Base-by-base conservation (phyloP, 2,113 vertebrate genomes). In the Bagarius yarrelli region DNA sequence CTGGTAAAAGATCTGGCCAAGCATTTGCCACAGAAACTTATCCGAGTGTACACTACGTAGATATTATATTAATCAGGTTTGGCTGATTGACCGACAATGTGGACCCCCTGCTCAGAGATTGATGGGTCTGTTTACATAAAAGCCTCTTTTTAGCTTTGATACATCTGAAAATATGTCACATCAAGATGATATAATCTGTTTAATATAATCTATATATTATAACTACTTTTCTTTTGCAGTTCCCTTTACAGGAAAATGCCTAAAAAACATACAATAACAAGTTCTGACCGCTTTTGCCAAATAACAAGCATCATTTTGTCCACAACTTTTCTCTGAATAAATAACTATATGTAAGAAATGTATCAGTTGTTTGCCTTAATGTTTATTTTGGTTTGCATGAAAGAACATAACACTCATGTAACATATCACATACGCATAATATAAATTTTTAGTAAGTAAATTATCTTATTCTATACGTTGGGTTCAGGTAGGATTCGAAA, bases 71-170 rank as follows among this genome's bases (percentile, higher is more conserved):
- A 25, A 59, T 6, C 18, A 30, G 50, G 84, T 87, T 53, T 87
- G 59, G 77, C 81, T n/a, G 76, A 83, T 47, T 57, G 66, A 21
- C 80, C 87, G 56, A 56, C 79, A 87, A 73, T 50, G 19, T n/a
- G 67, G 18, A 12, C n/a, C 34, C 14, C 27, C 74, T 40, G 6
- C 23, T 60, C 6, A 25, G 27, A 57, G 76, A 4, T 15, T 27
- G 12, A 67, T 23, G 76, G 64, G 70, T 64, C 44, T 69, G 27
- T n/a, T 18, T 21, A 73, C 16, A 44, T 44, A 4, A 12, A 19
- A 8, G 30, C 12, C 30, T 50, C 2, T 3, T 52, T 25, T 4
- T 36, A 11, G 50, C 6, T 27, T 56, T 78, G 8, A n/a, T 32
- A 55, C 16, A 70, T 71, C 53, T 72, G 25, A 32, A 44, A 66